These are phyloP conservation scores for Tragulus kanchil DNA, from an alignment of 2,113 vertebrate species.

Conservation along the genomic window DNA sequence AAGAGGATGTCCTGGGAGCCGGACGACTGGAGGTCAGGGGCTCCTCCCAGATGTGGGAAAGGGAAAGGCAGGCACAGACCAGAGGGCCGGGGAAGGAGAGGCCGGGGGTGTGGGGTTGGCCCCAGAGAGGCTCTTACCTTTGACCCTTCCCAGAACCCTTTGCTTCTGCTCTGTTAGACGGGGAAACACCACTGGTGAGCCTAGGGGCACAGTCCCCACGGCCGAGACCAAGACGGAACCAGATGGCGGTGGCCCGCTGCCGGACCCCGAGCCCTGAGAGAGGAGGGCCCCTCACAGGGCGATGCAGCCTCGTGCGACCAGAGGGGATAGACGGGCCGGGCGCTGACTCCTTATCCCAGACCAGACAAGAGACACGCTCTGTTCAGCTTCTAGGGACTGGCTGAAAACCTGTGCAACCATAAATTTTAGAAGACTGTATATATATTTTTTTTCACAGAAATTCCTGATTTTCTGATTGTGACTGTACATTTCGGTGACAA, in stretches of 20 bases:
- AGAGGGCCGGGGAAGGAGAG: neutral
- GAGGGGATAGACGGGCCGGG: fast-evolving
- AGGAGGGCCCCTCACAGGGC: neutral
- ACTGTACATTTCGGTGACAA: neutral
- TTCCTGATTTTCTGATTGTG: neutral
- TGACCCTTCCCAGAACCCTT: neutral
- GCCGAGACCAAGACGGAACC: neutral
- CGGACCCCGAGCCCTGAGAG: neutral
- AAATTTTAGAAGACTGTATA: neutral
- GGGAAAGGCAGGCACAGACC: neutral
- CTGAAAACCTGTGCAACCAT: neutral
- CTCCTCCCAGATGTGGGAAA: neutral
- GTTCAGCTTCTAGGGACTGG: neutral
- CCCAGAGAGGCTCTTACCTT: no score
- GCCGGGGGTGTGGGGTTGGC: fast-evolving
- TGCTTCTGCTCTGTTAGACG: no score
- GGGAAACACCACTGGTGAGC: no score
- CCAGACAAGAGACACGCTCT: fast-evolving
- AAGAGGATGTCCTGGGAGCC: fast-evolving
- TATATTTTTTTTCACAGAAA: neutral
- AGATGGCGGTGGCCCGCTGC: no score
- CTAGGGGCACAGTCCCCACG: fast-evolving
- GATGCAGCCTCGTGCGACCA: fast-evolving
- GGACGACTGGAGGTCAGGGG: no score
- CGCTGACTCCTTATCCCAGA: neutral